Percentiles rank a stretch among this genome's conserved stretches.
phyloP scores from a whole-genome alignment of 2,113 vertebrate genomes.

The Rhodinocichla rosea region DNA sequence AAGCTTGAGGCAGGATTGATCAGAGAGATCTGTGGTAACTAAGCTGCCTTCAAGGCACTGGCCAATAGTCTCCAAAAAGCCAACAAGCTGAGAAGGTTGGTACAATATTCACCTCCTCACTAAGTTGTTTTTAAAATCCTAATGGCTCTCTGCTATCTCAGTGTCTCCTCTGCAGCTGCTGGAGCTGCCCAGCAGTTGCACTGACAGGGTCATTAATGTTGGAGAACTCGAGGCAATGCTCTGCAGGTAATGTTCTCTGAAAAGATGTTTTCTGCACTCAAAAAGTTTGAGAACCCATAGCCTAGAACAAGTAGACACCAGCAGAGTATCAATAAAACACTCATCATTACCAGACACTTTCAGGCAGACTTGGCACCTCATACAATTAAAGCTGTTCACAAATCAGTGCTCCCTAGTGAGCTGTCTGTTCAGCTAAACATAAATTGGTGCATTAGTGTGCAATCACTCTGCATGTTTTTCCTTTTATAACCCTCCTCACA shows the following conservation, averaged over 20 bases:
- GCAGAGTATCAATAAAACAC: neutral
- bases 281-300: neutral
- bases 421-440: slow-evolving; percentile 21
- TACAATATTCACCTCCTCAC: neutral
- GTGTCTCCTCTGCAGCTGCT: neutral
- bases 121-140: neutral
- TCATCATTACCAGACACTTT: neutral
- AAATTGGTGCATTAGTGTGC: neutral
- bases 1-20: neutral
- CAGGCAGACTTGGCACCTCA: neutral
- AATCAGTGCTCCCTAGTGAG: slow-evolving; percentile 14
- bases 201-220: neutral
- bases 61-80: neutral
- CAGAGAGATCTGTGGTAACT: neutral
- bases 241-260: neutral
- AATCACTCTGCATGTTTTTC: neutral
- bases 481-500: slow-evolving; percentile 13
- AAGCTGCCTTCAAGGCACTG: neutral
- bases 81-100: neutral
- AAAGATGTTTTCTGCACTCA: neutral
- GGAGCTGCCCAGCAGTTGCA: neutral
- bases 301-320: neutral
- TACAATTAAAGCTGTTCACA: slow-evolving; percentile 20
- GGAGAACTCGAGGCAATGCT: neutral
- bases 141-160: neutral